Conservation (phyloP, 2,113 vertebrate species). For the Zapus hudsonius region DNA sequence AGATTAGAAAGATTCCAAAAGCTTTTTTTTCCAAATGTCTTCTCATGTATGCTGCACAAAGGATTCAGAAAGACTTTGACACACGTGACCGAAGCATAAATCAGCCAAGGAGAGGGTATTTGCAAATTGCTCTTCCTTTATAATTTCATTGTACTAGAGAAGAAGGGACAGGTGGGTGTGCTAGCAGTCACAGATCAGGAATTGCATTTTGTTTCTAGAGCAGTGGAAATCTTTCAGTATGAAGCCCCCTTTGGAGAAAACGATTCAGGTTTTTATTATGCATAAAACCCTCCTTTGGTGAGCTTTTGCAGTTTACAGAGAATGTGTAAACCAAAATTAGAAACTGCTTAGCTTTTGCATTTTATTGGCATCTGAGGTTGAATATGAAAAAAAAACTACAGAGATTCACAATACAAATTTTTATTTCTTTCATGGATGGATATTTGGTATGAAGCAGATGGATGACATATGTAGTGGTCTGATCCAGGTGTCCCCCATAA, state of each 20-base stretch:
- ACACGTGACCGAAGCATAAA: conserved; percentile 69
- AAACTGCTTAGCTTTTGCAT: conserved; percentile 68
- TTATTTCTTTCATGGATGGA: conserved; percentile 45
- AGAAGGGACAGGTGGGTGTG: conserved; percentile 42
- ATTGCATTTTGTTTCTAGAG: conserved; percentile 56
- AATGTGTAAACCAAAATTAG: conserved; percentile 66
- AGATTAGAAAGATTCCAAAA: conserved; percentile 78
- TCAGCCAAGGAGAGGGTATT: conserved; percentile 45
- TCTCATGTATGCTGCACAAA: conserved; percentile 71
- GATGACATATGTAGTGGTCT: conserved; percentile 26
- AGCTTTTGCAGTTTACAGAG: conserved; percentile 45
- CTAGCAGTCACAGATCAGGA: conserved; percentile 56
- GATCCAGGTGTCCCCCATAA: too few species aligned
- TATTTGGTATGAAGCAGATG: background rate
- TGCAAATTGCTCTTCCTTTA: conserved; percentile 69
- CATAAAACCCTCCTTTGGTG: conserved; percentile 42
- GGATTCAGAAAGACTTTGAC: conserved; percentile 65
- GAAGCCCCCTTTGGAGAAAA: conserved; percentile 47
- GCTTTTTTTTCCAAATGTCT: conserved; percentile 74
- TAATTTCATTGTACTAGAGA: conserved; percentile 67
- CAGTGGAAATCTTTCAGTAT: background rate
- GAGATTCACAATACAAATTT: conserved; percentile 13
- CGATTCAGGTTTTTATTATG: conserved; percentile 49
- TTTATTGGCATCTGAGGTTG: conserved; percentile 61
- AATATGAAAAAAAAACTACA: conserved; percentile 5